Evolutionary conservation across 2,797 vertebrate species (phyloP).

Genomic region (Dendrocincla tyrannina): DNA sequence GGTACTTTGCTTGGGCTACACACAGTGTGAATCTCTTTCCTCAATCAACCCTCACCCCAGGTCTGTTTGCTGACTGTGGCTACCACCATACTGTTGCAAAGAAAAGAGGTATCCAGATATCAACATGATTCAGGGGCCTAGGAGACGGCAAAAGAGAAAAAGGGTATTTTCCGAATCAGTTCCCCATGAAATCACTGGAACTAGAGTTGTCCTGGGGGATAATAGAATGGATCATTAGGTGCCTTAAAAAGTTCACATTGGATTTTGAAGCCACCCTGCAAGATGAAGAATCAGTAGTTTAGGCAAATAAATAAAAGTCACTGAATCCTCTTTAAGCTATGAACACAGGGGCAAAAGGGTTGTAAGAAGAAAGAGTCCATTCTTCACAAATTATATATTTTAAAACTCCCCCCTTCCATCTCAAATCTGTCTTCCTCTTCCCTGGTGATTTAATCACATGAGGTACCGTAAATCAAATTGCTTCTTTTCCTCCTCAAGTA

Average conservation of each 20-base stretch:
- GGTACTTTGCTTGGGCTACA: background rate
- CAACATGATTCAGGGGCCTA: slow-evolving; percentile 33
- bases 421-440: slow-evolving; percentile 21
- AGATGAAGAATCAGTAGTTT: slow-evolving; percentile 40
- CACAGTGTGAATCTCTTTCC: background rate
- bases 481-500: slow-evolving; percentile 38
- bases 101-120: slow-evolving; percentile 35
- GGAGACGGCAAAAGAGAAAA: slow-evolving; percentile 27
- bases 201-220: slow-evolving; percentile 45
- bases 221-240: slow-evolving; percentile 59
- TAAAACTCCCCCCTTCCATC: background rate
- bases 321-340: slow-evolving; percentile 36
- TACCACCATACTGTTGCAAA: slow-evolving; percentile 4
- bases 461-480: slow-evolving; percentile 43
- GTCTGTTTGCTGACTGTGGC: background rate
- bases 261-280: slow-evolving; percentile 58
- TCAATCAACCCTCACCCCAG: slow-evolving; percentile 2
- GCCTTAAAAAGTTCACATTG: slow-evolving; percentile 57
- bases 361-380: background rate
- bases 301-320: slow-evolving; percentile 53
- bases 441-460: slow-evolving; percentile 66
- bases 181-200: slow-evolving; percentile 60
- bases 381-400: background rate
- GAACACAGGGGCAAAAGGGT: slow-evolving; percentile 2
- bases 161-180: slow-evolving; percentile 60